These are phyloP conservation scores for Ameiurus melas DNA, from an alignment of 2,113 vertebrate species.

Conservation along the genomic window DNA sequence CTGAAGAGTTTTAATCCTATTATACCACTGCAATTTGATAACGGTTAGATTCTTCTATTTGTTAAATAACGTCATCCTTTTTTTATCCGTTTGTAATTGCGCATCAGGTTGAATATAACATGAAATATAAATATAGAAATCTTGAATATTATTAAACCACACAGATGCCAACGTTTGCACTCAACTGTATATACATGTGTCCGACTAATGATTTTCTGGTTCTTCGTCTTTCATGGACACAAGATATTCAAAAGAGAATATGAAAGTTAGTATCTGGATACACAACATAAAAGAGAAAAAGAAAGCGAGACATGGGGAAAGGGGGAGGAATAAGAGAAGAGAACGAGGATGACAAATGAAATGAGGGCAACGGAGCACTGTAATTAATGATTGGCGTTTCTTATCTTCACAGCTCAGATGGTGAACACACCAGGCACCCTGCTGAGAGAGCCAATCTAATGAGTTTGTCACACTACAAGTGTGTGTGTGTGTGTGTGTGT, in stretches of 20 bases:
- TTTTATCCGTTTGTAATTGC: not conserved
- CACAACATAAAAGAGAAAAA: not conserved
- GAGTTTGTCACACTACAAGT: conserved; percentile 19
- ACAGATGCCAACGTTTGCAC: not conserved
- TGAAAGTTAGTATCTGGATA: conserved; percentile 16
- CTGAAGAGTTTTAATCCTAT: not conserved
- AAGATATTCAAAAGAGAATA: conserved; percentile 41
- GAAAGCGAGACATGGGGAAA: conserved; percentile 19
- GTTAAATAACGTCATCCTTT: not conserved
- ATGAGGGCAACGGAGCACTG: not conserved
- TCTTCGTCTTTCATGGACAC: not conserved
- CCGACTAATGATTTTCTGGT: not conserved
- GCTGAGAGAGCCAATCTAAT: conserved; percentile 36
- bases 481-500: conserved; percentile 25
- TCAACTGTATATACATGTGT: too few relatives aligned
- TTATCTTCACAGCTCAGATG: conserved; percentile 50
- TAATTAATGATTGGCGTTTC: not conserved
- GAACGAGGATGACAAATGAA: not conserved
- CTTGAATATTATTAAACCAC: not conserved
- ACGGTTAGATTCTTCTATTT: not conserved
- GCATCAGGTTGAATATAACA: not conserved
- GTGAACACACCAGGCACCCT: conserved; percentile 20
- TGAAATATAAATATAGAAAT: not conserved
- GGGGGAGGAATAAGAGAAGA: conserved; percentile 7
- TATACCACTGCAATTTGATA: not conserved